These are phyloP conservation scores for Ganaspis sp. DNA, from an alignment of 1,140 invertebrate species.

Conservation along the genomic window DNA sequence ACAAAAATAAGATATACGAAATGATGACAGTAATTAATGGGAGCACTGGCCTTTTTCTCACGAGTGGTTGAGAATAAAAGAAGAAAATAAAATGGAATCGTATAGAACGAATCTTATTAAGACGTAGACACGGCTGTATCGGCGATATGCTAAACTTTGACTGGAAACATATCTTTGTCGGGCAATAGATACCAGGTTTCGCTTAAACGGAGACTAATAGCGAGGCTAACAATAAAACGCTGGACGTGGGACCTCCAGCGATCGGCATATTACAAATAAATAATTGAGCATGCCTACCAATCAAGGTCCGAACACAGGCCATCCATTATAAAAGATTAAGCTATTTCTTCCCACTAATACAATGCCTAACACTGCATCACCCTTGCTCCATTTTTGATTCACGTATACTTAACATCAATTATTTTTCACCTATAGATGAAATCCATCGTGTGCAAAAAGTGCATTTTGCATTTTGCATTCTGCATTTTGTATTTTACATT, in stretches of 20 bases:
- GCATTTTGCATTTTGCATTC: too few relatives aligned
- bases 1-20: neutral
- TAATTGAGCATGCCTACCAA: conserved; percentile 55
- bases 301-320: conserved; percentile 43
- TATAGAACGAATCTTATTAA: neutral
- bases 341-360: conserved; percentile 44
- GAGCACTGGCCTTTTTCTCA: neutral
- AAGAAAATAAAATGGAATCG: conserved; percentile 18
- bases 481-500: too few relatives aligned
- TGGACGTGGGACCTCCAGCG: conserved; percentile 24
- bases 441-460: too few relatives aligned
- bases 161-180: conserved; percentile 30
- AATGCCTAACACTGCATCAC: conserved; percentile 38
- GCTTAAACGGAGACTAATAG: conserved; percentile 19
- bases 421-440: conserved; percentile 38
- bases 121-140: conserved; percentile 1
- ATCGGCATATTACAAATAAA: conserved; percentile 56
- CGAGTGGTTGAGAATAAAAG: neutral
- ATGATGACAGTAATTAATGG: conserved; percentile 6
- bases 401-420: conserved; percentile 59
- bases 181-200: conserved; percentile 30
- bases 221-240: conserved; percentile 7
- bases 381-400: conserved; percentile 58
- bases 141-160: conserved; percentile 17
- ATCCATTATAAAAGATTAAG: conserved; percentile 65